Evolutionary conservation across 2,888 invertebrate genomes (phyloP).

Genomic region (Orthonychiurus folsomi): DNA sequence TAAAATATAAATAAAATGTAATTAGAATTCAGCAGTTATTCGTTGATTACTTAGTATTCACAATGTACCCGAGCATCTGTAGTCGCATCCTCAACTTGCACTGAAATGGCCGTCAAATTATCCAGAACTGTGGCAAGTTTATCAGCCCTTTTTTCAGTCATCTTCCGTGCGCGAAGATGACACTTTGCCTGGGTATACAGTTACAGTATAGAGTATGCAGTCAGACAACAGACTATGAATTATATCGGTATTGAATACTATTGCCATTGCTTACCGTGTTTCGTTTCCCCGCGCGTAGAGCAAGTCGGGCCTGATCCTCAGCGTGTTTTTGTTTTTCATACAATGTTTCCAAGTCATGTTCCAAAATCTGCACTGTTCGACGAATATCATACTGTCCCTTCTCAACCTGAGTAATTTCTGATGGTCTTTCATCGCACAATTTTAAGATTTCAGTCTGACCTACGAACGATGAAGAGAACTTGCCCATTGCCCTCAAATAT

Average conservation of each 20-base stretch:
- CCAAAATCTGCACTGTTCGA: slow-evolving; percentile 27
- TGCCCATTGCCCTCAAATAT: slow-evolving; percentile 20
- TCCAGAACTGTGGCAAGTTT: slow-evolving; percentile 29
- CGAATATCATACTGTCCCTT: slow-evolving; percentile 33
- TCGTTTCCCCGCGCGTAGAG: slow-evolving; percentile 28
- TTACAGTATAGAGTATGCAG: background rate
- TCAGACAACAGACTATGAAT: background rate
- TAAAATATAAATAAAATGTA: slow-evolving; percentile 9
- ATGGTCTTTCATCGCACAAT: slow-evolving; percentile 7
- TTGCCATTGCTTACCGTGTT: slow-evolving; percentile 20
- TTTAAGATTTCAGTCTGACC: slow-evolving; percentile 28
- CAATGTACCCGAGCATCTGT: slow-evolving; percentile 29
- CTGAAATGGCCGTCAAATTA: slow-evolving; percentile 27
- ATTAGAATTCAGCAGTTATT: no score
- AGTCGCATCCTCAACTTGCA: slow-evolving; percentile 34
- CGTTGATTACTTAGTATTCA: background rate
- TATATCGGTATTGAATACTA: background rate
- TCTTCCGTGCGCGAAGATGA: slow-evolving; percentile 30
- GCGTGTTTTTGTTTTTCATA: slow-evolving; percentile 19
- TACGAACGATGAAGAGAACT: slow-evolving; percentile 23
- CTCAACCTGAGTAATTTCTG: slow-evolving; percentile 28
- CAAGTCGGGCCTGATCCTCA: slow-evolving; percentile 19
- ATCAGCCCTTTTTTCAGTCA: slow-evolving; percentile 27
- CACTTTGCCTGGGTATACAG: slow-evolving; percentile 29
- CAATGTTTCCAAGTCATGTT: slow-evolving; percentile 24